phyloP scores from a whole-genome alignment of 2,888 invertebrate species.

The Acheta domesticus region DNA sequence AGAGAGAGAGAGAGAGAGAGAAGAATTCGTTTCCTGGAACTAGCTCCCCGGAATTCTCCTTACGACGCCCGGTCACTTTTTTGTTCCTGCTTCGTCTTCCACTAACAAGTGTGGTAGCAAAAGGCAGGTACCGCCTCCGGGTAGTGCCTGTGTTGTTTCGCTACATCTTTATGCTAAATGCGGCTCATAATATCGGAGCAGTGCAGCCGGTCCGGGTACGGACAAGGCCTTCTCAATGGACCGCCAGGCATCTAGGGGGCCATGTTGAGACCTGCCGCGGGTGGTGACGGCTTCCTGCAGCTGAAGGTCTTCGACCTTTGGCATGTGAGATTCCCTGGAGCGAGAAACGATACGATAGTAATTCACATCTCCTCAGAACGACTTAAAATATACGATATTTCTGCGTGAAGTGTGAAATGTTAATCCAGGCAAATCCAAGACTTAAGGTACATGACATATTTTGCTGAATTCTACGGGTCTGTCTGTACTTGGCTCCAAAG shows the following conservation, averaged over 20 bases:
- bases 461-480: no score
- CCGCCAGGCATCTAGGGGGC: background rate
- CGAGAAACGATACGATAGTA: no score
- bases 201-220: background rate
- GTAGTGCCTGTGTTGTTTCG: background rate
- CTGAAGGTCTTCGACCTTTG: background rate
- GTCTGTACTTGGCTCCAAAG: no score
- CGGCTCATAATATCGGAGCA: conserved; percentile 9
- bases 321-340: no score
- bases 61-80: background rate
- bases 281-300: background rate
- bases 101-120: background rate
- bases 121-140: background rate
- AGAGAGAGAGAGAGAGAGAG: background rate
- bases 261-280: background rate
- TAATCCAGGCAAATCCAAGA: no score
- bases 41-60: background rate
- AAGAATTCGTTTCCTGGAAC: conserved; percentile 1
- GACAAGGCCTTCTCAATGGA: background rate
- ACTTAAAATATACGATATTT: no score
- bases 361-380: no score
- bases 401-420: no score
- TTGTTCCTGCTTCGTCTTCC: background rate
- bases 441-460: no score
- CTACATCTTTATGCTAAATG: conserved; percentile 18